Base-by-base conservation (phyloP, 1,140 invertebrate species). In the Bombyx mandarina region DNA sequence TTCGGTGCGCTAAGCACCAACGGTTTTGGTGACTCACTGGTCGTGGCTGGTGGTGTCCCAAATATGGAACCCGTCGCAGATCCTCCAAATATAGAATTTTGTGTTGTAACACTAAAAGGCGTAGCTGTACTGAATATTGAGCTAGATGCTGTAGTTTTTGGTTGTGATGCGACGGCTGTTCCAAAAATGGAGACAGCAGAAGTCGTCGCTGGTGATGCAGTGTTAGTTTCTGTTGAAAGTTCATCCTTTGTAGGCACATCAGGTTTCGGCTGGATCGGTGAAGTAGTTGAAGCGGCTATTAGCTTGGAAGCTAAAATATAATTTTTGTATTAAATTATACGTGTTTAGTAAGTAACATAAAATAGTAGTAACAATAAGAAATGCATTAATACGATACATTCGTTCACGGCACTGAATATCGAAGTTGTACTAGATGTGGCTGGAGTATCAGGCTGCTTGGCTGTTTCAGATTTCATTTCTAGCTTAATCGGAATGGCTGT, bases 161-260 rank as follows among this genome's bases (percentile, higher is more conserved):
- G n/a, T 61, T 63, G 63, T 7, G 74, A 69, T 9, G 66, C 62
- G 1, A 65, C 67, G 0, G 75, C 67, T 43, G 73, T 60, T 6
- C 69, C 70, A 47, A 82, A 82, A 61, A 80, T 65, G 53, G 71
- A 74, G 1, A 70, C 67, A 1, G 74, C 58, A 4, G 72, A 64
- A 47, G 52, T 45, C 22, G 58, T 57, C 49, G 61, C 48, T 6
- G 65, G 26, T 18, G 60, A 18, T 60, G 52, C 0, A 5, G 45
- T 45, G 6, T 59, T 7, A 9, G 51, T 46, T 22, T 12, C 12
- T 18, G 51, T 46, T 9, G 56, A 49, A 7, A 50, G 45, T 9
- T 51, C 42, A 26, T 45, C 58, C 46, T 44, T 22, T 45, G 58
- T 26, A 42, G 56, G 3, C 8, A 57, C 52, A 35, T 35, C 26